Evolutionary conservation across 2,797 vertebrate species (phyloP), one percentile per base, ranked within the genome.

Genomic region (Limosa lapponica): DNA sequence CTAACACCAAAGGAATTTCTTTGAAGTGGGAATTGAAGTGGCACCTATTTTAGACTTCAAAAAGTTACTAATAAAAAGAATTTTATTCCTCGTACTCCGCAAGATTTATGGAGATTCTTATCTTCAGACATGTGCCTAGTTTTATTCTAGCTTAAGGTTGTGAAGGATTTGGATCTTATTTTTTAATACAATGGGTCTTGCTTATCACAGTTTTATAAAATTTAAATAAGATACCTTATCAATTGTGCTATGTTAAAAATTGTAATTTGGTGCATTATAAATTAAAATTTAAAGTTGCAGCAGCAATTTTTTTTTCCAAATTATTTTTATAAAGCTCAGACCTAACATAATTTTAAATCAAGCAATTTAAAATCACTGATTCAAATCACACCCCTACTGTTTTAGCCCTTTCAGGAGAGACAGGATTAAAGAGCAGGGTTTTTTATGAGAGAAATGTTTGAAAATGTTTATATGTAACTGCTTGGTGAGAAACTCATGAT

Each of bases 291-390:
- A 70, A 85, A 55, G 25, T 48, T 90, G 4, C 16, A 5, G 17
- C 34, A 79, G 36, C 10, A 59, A 2, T 51, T 49, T 52, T 66
- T 66, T 58, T 48, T 14, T 17, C 15, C 8, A 30, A 19, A 23
- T 72, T 62, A 58, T 49, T 91, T 89, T 72, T 66, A 37, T 44
- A 67, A 90, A 87, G 28, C n/a, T 72, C 30, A 72, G 34, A 54
- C 6, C 12, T 79, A 77, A 52, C 10, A 34, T 57, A 30, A 75
- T 66, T 78, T 59, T 62, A 84, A 78, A 91, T 67, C 64, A 61
- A 87, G 17, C 41, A 39, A 58, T 95, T 93, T 84, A 48, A 90
- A 93, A 81, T 87, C 59, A 82, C 39, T 90, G 46, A 75, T 88
- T 91, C 48, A 78, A 72, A 87, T 82, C 48, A 57, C 59, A 75